Percentiles rank a stretch among this genome's conserved stretches.
These are phyloP conservation scores for Callithrix jacchus DNA, from an alignment of 2,113 vertebrate species.

Conservation along the genomic window DNA sequence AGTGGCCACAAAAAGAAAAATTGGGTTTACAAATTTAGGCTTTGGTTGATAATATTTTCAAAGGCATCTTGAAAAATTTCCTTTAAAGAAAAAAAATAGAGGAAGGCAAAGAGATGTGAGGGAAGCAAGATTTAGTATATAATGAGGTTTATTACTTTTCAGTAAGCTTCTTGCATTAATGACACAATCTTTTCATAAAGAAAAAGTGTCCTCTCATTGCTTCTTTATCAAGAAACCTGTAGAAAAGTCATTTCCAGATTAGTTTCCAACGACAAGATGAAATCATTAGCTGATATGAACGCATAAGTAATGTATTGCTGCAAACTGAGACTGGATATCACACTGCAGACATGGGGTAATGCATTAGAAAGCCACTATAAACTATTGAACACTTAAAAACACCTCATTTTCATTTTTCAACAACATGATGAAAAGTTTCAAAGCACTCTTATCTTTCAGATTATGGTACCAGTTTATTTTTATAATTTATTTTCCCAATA, in stretches of 20 bases:
- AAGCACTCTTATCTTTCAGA: slow-evolving; percentile 55
- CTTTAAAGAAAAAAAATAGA: slow-evolving; percentile 46
- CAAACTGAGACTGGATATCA: not conserved
- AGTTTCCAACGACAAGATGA: slow-evolving; percentile 30
- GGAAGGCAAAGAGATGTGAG: not conserved
- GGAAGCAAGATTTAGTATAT: slow-evolving; percentile 18
- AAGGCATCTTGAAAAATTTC: slow-evolving; percentile 10
- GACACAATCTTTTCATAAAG: slow-evolving; percentile 17
- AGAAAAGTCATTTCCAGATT: slow-evolving; percentile 31
- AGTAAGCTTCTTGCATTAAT: slow-evolving; percentile 37
- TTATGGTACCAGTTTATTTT: slow-evolving; percentile 49
- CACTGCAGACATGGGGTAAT: slow-evolving; percentile 33
- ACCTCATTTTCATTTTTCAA: not conserved
- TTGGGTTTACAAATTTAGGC: not conserved
- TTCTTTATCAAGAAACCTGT: slow-evolving; percentile 18
- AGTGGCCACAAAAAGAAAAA: slow-evolving; percentile 40
- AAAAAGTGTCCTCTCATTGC: not conserved
- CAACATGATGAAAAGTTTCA: slow-evolving; percentile 52
- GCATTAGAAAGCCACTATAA: slow-evolving; percentile 47
- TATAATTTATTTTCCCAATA: slow-evolving; percentile 51
- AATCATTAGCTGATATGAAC: not conserved
- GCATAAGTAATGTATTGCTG: slow-evolving; percentile 13
- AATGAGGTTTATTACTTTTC: not conserved
- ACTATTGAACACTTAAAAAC: slow-evolving; percentile 48
- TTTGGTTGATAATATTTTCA: slow-evolving; percentile 34